phyloP scores from a whole-genome alignment of 2,797 vertebrate species.

The Onychomys leucogaster region DNA sequence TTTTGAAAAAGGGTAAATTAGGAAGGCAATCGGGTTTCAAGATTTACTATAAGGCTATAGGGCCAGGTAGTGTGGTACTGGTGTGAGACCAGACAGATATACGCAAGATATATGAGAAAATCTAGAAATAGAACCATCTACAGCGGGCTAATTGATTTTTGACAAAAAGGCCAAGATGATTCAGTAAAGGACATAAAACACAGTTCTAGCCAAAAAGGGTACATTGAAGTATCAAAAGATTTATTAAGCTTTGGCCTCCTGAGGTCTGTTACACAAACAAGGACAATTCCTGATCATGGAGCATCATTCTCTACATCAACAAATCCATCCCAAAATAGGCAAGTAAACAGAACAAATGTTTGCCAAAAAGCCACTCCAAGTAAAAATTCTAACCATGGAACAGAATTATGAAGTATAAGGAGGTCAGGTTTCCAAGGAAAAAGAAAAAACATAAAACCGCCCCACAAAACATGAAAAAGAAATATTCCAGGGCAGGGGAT shows the following conservation, averaged over 20 bases:
- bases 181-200: not conserved
- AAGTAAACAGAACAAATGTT: not conserved
- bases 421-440: not conserved
- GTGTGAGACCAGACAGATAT: not conserved
- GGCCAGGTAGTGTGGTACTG: not conserved
- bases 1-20: constrained; percentile 14
- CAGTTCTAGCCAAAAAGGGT: not conserved
- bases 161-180: not conserved
- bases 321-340: not conserved
- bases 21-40: not conserved
- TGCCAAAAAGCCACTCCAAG: not conserved
- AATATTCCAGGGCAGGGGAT: not conserved
- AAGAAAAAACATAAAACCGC: not conserved
- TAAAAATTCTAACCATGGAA: constrained; percentile 33
- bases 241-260: not conserved
- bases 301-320: not conserved
- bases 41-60: not conserved
- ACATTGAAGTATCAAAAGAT: not conserved
- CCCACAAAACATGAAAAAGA: not conserved
- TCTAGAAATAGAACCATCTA: not conserved
- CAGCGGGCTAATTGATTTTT: not conserved
- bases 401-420: not conserved
- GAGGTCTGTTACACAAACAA: not conserved
- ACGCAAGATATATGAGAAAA: not conserved
- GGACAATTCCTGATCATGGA: not conserved